These are phyloP conservation scores for Coelinius sp. DNA, from an alignment of 2,888 invertebrate genomes.

Conservation along the genomic window DNA sequence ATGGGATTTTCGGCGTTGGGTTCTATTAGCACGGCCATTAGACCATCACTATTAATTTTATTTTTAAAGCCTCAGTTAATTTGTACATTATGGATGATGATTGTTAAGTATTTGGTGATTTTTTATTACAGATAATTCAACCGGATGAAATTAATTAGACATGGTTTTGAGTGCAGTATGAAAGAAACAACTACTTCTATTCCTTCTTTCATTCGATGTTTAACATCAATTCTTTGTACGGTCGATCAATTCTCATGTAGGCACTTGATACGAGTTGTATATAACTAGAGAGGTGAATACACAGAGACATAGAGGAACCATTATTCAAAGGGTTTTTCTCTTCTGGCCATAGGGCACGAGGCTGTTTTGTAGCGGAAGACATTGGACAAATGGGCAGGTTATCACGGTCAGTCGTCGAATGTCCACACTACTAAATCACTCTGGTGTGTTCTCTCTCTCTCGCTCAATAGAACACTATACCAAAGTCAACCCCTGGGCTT, in stretches of 20 bases:
- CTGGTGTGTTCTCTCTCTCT: slow-evolving; percentile 56
- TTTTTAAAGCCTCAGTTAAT: slow-evolving; percentile 15
- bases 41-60: slow-evolving; percentile 20
- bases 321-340: slow-evolving; percentile 62
- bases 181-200: not conserved
- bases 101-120: not conserved
- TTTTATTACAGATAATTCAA: not conserved
- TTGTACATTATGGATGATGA: slow-evolving; percentile 25
- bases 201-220: not conserved
- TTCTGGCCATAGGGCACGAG: slow-evolving; percentile 47
- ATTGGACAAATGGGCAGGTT: slow-evolving; percentile 68
- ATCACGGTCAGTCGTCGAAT: slow-evolving; percentile 69
- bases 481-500: slow-evolving; percentile 44
- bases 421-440: slow-evolving; percentile 69
- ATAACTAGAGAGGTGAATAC: not conserved
- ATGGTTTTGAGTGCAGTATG: not conserved
- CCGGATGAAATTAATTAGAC: slow-evolving; percentile 21
- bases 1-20: slow-evolving; percentile 23
- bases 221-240: no score
- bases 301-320: slow-evolving; percentile 33
- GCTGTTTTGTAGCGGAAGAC: slow-evolving; percentile 69
- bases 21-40: slow-evolving; percentile 25
- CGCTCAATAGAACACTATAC: slow-evolving; percentile 45
- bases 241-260: no score
- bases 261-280: not conserved